Evolutionary conservation across 2,113 vertebrate species (phyloP).

Genomic region (Hirundichthys speculiger): DNA sequence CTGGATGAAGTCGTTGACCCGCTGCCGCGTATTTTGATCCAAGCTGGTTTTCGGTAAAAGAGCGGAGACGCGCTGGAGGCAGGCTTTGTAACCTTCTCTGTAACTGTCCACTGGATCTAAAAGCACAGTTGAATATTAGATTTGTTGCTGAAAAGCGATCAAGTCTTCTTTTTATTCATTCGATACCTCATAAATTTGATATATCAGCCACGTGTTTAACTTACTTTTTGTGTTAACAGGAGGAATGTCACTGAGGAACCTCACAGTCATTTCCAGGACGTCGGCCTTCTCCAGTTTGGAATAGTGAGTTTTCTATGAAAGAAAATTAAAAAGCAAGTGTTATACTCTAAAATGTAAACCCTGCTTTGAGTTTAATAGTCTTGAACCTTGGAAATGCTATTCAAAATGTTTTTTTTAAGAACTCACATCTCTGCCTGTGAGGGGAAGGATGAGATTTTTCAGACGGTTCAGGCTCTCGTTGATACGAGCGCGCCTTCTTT

Average conservation of each 20-base stretch:
- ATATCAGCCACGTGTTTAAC: conserved; percentile 35
- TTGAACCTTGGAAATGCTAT: neutral
- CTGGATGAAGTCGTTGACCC: conserved; percentile 81
- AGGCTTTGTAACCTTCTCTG: conserved; percentile 85
- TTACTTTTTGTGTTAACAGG: conserved; percentile 75
- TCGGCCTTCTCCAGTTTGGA: conserved; percentile 93
- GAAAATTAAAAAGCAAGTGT: conserved; percentile 13
- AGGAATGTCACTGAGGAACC: conserved; percentile 85
- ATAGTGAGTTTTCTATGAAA: conserved; percentile 78
- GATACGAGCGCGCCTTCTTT: conserved; percentile 85
- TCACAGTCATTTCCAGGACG: conserved; percentile 92
- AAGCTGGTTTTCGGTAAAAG: conserved; percentile 79
- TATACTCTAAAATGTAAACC: neutral
- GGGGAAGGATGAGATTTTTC: conserved; percentile 86
- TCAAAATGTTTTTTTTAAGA: neutral
- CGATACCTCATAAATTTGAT: neutral
- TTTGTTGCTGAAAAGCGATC: neutral
- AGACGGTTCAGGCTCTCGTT: conserved; percentile 87
- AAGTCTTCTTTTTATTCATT: no score
- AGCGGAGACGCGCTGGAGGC: conserved; percentile 81
- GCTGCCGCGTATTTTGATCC: conserved; percentile 73
- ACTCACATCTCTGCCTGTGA: conserved; percentile 89
- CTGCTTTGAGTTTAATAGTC: no score
- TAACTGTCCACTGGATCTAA: conserved; percentile 76
- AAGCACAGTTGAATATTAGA: conserved; percentile 23